These are phyloP conservation scores for Penelope pileata DNA, from an alignment of 2,113 vertebrate genomes.

Conservation along the genomic window DNA sequence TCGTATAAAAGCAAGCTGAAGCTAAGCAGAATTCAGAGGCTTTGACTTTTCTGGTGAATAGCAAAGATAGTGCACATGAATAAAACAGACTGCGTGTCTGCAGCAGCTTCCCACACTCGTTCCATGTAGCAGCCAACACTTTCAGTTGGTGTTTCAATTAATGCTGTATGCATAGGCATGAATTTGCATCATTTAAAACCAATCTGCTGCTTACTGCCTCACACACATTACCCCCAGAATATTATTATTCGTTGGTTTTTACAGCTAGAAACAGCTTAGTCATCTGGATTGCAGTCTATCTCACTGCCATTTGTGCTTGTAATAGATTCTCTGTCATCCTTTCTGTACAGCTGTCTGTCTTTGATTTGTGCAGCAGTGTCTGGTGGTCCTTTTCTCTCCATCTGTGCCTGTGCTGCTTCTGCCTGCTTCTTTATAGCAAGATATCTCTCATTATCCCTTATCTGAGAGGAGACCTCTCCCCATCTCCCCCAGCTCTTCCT, in stretches of 20 bases:
- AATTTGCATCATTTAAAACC: background rate
- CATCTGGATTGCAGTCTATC: background rate
- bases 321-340: background rate
- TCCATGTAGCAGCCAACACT: background rate
- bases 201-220: background rate
- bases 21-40: conserved; percentile 9
- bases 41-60: conserved; percentile 26
- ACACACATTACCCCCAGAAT: background rate
- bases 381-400: background rate
- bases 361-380: background rate
- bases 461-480: background rate
- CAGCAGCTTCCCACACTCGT: conserved; percentile 5
- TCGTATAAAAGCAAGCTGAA: conserved; percentile 32
- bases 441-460: background rate
- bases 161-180: background rate
- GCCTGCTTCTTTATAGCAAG: background rate
- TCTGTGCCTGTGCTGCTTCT: background rate
- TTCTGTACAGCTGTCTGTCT: background rate
- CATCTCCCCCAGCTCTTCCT: background rate
- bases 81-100: background rate
- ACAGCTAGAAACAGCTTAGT: background rate
- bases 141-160: background rate
- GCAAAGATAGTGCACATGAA: background rate
- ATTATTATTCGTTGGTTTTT: background rate
- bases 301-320: background rate